These are phyloP conservation scores for Andrena minutula DNA, from an alignment of 2,888 invertebrate species.

Conservation along the genomic window DNA sequence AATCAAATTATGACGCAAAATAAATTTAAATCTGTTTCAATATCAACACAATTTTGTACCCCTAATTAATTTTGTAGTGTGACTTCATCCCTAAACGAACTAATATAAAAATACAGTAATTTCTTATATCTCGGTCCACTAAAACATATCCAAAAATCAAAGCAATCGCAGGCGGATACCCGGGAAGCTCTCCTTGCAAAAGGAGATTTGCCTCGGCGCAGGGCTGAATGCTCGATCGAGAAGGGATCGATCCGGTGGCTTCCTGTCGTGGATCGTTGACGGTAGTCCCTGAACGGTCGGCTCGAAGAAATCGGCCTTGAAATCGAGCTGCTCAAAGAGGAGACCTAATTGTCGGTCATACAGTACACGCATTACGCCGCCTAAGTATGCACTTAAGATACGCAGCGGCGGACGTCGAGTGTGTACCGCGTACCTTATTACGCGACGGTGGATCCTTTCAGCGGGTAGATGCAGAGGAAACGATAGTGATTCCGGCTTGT, in stretches of 20 bases:
- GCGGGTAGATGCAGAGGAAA: constrained; percentile 82
- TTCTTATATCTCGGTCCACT: too few species aligned
- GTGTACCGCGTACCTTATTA: constrained; percentile 76
- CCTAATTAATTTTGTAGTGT: too few species aligned
- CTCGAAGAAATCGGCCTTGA: constrained; percentile 63
- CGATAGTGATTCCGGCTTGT: constrained; percentile 82
- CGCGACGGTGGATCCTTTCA: constrained; percentile 77
- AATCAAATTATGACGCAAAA: too few species aligned
- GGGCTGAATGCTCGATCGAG: not conserved
- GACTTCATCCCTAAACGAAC: too few species aligned
- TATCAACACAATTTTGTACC: too few species aligned
- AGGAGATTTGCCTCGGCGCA: not conserved
- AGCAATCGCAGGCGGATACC: too few species aligned
- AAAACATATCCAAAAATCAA: too few species aligned
- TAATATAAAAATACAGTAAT: too few species aligned
- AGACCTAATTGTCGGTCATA: constrained; percentile 74
- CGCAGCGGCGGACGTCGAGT: constrained; percentile 65
- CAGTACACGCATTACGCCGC: constrained; percentile 66
- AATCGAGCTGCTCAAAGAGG: constrained; percentile 37
- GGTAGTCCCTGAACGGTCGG: not conserved
- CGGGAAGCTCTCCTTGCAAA: too few species aligned
- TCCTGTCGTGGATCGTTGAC: constrained; percentile 26
- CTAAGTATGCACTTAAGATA: constrained; percentile 69
- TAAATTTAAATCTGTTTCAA: too few species aligned
- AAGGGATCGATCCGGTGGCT: constrained; percentile 13